Base-by-base conservation (phyloP, 2,797 vertebrate genomes). In the Rachycentron canadum region DNA sequence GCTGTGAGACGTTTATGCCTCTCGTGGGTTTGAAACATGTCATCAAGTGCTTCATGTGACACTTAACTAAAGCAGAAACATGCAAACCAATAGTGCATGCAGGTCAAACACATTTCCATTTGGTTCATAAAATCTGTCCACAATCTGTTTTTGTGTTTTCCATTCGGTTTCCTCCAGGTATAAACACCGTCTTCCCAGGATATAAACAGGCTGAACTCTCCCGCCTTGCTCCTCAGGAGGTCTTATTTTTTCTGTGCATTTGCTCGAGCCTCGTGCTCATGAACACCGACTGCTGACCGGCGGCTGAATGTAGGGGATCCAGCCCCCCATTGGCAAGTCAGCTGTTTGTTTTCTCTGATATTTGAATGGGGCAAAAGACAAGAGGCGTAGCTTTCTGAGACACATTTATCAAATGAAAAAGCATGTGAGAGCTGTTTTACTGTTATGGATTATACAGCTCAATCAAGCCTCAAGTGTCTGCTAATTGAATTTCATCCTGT, bases 171-270 rank as follows among this genome's bases (percentile, higher is more conserved):
- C 69, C 75, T 76, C 19, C 58, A 75, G 66, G 60, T 73, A 58
- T 73, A 79, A 87, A 83, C 65, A 70, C 0, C 1, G n/a, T 62
- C 63, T 69, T 82, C 61, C 52, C 72, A 78, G 80, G 55, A 87
- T 76, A 85, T 32, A 16, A 1, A 74, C 69, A 78, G 78, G 49
- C 68, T 83, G 36, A 49, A 50, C n/a, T 50, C 23, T 50, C 11
- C 70, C 34, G 32, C 9, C 53, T 49, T 62, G 52, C 72, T 43
- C 30, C 50, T 62, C 61, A 21, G 45, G 16, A 63, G 26, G 68
- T 71, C 53, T 43, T 30, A 77, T 84, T 64, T 77, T 47, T 32
- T 28, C 36, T 57, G 67, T 56, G 58, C 43, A 30, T 89, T 88
- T 88, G 45, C 56, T 75, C 52, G 62, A 80, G 34, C 56, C 67